Base-by-base conservation (phyloP, 2,113 vertebrate genomes). In the Canis aureus region DNA sequence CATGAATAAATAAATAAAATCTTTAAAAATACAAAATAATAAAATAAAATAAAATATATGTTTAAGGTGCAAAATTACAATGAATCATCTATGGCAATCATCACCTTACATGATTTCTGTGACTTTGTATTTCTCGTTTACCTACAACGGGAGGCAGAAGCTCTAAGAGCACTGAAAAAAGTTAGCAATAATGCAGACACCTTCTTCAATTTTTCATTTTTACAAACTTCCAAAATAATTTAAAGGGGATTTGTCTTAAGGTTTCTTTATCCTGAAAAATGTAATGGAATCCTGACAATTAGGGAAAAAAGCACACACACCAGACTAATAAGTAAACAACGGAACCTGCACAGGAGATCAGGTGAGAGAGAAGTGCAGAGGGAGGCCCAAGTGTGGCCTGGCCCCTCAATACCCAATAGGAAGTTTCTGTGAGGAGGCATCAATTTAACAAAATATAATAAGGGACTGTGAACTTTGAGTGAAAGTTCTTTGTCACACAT, bases 201-300 rank as follows among this genome's bases (percentile, higher is more conserved):
- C 4, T 60, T 67, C 74, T 90, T 80, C 59, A 29, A 22, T 9
- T 86, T 66, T 92, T 73, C 10, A 23, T 92, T 95, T 91, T 95
- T 8, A 84, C 43, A 91, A 66, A 94, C 79, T 51, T 20, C 35
- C 32, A 66, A 80, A 8, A 64, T 79, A 88, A 51, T 73, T 27
- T 43, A 76, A 84, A 80, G 81, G 4, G 23, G 22, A 32, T 76
- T 55, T 89, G 20, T 85, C 51, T 64, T 81, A n/a, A 25, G 32
- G 11, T 91, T 83, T 73, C 60, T 87, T 95, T 57, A 89, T 67
- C 81, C 74, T 80, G 22, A 23, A 76, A 94, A 88, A 69, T 84
- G 15, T 85, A 76, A 59, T n/a, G 7, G 27, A 88, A 59, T 4
- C 22, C 81, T 57, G 22, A 89, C 22, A 62, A 74, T 78, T n/a